Evolutionary conservation across 2,797 vertebrate species (phyloP), one percentile per base, ranked within the genome.

Genomic region (Muraenolepis orangiensis): DNA sequence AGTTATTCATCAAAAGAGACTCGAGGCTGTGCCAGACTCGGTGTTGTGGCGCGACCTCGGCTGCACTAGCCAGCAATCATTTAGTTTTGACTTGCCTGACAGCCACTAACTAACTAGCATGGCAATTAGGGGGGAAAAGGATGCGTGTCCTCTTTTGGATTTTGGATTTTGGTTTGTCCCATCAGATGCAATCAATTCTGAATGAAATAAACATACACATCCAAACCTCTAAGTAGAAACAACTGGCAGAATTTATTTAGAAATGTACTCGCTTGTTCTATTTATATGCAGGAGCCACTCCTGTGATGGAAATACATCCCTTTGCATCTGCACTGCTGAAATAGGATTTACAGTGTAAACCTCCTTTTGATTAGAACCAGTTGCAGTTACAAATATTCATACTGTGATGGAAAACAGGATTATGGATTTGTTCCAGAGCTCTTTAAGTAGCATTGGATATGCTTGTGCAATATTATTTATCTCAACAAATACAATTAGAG

Each of bases 321-420:
- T 76, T 86, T 69, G 76, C 31, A 82, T 76, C 78, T 74, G 72
- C 75, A 82, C 76, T 85, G 79, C 67, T 78, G 74, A 88, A 90
- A 89, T 76, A 73, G 81, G 87, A 90, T 92, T 91, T 87, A 80
- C 66, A 28, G 30, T 77, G 78, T 76, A 84, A 81, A 79, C 84
- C 72, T 67, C 70, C 83, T 69, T 73, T 70, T 78, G 86, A 90
- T 90, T 86, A 87, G 88, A 88, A 88, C 77, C 74, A 78, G 78
- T 78, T 36, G 78, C 81, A 78, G 76, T 76, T 76, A 77, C 81
- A 85, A 89, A 88, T 91, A 90, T 88, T 85, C 84, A 78, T 75
- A 77, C 79, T 74, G 71, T 88, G 83, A 91, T 88, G 87, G 89
- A 89, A 90, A 87, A 85, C 80, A 80, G 87, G 85, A 89, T 90